phyloP scores from a whole-genome alignment of 1,140 invertebrate genomes.

The Planococcus citri region DNA sequence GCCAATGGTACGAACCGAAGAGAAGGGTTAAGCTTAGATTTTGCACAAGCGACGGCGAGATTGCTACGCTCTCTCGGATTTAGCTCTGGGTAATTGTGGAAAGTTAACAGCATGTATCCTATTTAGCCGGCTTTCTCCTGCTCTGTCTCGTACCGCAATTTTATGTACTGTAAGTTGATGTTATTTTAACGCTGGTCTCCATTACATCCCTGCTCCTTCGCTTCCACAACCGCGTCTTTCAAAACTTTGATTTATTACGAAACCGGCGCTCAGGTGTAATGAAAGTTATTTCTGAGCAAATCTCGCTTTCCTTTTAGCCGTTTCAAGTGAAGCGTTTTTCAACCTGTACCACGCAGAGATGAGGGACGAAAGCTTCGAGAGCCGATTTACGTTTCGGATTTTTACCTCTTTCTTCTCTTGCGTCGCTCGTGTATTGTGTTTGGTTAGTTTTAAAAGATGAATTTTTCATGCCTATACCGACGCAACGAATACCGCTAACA shows the following conservation, averaged over 20 bases:
- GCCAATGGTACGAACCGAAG: neutral
- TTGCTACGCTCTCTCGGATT: neutral
- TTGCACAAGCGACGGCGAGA: neutral
- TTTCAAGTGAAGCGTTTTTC: too few relatives aligned
- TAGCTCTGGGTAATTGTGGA: conserved; percentile 1
- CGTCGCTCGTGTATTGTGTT: too few relatives aligned
- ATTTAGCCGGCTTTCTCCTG: neutral
- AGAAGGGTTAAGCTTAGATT: neutral
- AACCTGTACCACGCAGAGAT: too few relatives aligned
- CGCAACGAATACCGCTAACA: too few relatives aligned
- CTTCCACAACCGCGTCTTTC: neutral
- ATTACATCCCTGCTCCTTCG: neutral
- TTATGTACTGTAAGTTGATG: neutral
- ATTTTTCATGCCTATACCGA: too few relatives aligned
- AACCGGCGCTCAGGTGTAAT: neutral
- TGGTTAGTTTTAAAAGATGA: too few relatives aligned
- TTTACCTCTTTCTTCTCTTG: too few relatives aligned
- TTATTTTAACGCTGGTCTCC: conserved; percentile 2
- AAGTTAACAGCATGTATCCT: conserved; percentile 6
- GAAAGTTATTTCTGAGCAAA: too few relatives aligned
- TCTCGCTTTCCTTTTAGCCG: too few relatives aligned
- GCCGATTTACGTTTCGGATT: too few relatives aligned
- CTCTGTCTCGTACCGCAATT: neutral
- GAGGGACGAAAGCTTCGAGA: too few relatives aligned
- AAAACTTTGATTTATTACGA: conserved; percentile 4